Conservation (phyloP, 2,888 invertebrate genomes). For the Aplocera efformata region DNA sequence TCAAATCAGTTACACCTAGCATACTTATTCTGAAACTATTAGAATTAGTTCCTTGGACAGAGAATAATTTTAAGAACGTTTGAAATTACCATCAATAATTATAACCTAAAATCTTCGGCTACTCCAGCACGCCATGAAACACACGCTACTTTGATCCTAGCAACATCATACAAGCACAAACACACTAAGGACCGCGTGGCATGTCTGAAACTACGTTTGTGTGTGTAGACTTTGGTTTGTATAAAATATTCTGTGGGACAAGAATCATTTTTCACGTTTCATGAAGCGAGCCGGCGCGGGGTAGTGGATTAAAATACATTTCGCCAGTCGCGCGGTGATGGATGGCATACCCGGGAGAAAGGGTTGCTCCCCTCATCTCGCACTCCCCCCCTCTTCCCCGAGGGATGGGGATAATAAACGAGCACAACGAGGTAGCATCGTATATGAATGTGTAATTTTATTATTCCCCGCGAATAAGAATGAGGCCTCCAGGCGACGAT, state of each 20-base stretch:
- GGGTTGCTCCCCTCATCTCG: constrained; percentile 53
- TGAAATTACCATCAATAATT: too few relatives aligned
- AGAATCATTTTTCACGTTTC: constrained; percentile 79
- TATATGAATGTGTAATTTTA: constrained; percentile 55
- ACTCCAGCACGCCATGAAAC: neutral
- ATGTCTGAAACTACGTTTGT: constrained; percentile 1
- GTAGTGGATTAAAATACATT: constrained; percentile 80
- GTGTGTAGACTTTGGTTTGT: constrained; percentile 37
- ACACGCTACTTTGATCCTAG: neutral
- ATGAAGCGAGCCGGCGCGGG: constrained; percentile 70
- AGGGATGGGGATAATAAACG: constrained; percentile 35
- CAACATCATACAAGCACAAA: constrained; percentile 10
- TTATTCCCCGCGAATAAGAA: constrained; percentile 27
- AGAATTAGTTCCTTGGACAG: constrained; percentile 5
- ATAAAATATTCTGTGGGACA: constrained; percentile 21
- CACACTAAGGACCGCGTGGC: neutral
- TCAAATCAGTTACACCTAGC: too few relatives aligned
- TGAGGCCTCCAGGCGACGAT: constrained; percentile 16
- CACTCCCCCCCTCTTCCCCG: constrained; percentile 15
- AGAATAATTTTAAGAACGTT: too few relatives aligned
- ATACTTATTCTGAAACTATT: too few relatives aligned
- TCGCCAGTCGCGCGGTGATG: constrained; percentile 68
- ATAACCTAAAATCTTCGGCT: too few relatives aligned
- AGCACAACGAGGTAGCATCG: constrained; percentile 40
- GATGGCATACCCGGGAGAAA: constrained; percentile 61